These are phyloP conservation scores for Argynnis bischoffii DNA, from an alignment of 2,888 invertebrate species.

Conservation along the genomic window DNA sequence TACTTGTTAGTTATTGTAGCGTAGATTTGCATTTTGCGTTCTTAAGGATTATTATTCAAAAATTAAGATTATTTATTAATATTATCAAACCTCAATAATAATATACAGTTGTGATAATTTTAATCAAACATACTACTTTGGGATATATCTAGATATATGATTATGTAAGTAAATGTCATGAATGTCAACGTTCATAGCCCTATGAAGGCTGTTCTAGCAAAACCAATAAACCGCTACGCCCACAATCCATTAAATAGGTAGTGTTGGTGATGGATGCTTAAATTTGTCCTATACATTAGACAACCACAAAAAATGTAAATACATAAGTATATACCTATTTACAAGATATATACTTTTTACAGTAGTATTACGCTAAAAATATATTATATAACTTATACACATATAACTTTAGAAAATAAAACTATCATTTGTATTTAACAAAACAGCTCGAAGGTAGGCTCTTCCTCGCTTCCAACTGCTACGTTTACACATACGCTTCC, in stretches of 20 bases:
- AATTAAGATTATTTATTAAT: no score
- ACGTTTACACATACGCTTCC: no score
- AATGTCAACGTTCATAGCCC: slow-evolving; percentile 20
- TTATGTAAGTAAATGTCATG: slow-evolving; percentile 2
- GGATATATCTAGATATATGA: background rate
- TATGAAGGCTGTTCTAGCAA: slow-evolving; percentile 24
- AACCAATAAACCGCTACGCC: slow-evolving; percentile 19
- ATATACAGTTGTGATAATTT: no score
- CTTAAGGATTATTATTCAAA: no score
- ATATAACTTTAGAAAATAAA: background rate
- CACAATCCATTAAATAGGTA: slow-evolving; percentile 9
- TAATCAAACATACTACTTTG: no score
- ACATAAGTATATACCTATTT: background rate
- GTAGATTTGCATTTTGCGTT: no score
- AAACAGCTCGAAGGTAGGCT: no score
- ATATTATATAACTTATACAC: no score
- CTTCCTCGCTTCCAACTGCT: no score
- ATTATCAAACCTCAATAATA: no score
- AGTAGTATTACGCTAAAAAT: no score
- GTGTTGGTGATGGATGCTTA: background rate
- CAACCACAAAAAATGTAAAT: background rate
- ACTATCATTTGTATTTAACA: background rate
- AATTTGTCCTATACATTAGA: slow-evolving; percentile 6
- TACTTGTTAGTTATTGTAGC: no score
- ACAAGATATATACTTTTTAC: background rate